These are phyloP conservation scores for Noctuana brunneofusca DNA, from an alignment of 2,888 invertebrate genomes.

Conservation along the genomic window DNA sequence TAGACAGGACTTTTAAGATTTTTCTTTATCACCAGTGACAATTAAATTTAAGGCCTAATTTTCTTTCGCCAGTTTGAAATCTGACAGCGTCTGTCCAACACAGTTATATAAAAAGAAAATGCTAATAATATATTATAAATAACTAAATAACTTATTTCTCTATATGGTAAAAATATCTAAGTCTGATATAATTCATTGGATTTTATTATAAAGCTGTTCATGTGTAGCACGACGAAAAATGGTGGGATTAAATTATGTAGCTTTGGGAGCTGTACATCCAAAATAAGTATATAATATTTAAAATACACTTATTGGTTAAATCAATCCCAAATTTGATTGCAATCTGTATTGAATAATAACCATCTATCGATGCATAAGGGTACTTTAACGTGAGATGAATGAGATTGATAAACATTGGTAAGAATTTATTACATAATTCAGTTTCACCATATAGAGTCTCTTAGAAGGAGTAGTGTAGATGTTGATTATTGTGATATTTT, in stretches of 20 bases:
- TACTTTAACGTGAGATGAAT: no score
- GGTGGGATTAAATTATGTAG: slow-evolving; percentile 13
- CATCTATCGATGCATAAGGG: not conserved
- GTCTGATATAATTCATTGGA: slow-evolving; percentile 24
- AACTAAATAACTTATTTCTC: slow-evolving; percentile 4
- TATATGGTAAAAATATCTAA: slow-evolving; percentile 16
- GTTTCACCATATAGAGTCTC: slow-evolving; percentile 21
- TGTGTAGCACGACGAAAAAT: slow-evolving; percentile 1
- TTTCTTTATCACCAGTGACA: not conserved
- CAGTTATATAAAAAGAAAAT: slow-evolving; percentile 15
- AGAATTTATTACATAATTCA: slow-evolving; percentile 1
- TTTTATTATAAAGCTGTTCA: slow-evolving; percentile 15
- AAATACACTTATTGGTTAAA: no score
- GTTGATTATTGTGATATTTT: slow-evolving; percentile 79
- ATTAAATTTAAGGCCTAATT: slow-evolving; percentile 20
- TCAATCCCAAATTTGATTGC: no score
- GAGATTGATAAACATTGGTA: not conserved
- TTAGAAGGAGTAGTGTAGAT: slow-evolving; percentile 56
- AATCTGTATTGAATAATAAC: not conserved
- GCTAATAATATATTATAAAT: slow-evolving; percentile 6
- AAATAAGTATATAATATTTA: not conserved
- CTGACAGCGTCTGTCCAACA: slow-evolving; percentile 28
- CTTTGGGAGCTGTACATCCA: not conserved
- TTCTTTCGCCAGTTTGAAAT: slow-evolving; percentile 15
- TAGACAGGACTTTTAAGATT: not conserved